Evolutionary conservation across 2,797 vertebrate genomes (phyloP).

Genomic region (Myripristis murdjan): DNA sequence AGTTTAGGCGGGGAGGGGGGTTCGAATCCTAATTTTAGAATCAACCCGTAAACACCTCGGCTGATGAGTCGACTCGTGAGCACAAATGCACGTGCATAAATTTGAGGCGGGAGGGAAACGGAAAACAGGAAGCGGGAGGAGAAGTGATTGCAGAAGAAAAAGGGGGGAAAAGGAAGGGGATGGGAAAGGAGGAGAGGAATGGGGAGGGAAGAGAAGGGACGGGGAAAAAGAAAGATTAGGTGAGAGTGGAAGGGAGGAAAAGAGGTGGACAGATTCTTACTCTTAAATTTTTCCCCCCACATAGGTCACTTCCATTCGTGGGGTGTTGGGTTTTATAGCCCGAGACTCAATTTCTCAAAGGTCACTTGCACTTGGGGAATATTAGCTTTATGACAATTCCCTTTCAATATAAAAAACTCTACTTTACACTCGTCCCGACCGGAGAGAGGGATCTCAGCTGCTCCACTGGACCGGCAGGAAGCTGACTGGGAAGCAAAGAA

Average conservation of each 20-base stretch:
- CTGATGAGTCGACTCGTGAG: too few relatives aligned
- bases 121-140: background rate
- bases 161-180: background rate
- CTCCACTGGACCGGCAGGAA: conserved; percentile 1
- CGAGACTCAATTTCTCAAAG: conserved; percentile 61
- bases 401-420: conserved; percentile 32
- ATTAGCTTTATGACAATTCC: conserved; percentile 53
- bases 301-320: conserved; percentile 58
- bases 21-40: too few relatives aligned
- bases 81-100: too few relatives aligned
- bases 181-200: background rate
- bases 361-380: conserved; percentile 58
- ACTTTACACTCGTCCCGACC: conserved; percentile 28
- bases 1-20: too few relatives aligned
- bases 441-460: background rate
- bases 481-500: background rate
- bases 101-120: too few relatives aligned
- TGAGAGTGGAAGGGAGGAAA: background rate
- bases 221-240: too few relatives aligned
- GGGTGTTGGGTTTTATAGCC: conserved; percentile 55
- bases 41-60: too few relatives aligned
- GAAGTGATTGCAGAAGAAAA: background rate
- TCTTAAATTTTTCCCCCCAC: conserved; percentile 33
- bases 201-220: background rate
- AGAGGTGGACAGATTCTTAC: conserved; percentile 30